phyloP scores from a whole-genome alignment of 1,140 invertebrate genomes.

The Caerostris extrusa region DNA sequence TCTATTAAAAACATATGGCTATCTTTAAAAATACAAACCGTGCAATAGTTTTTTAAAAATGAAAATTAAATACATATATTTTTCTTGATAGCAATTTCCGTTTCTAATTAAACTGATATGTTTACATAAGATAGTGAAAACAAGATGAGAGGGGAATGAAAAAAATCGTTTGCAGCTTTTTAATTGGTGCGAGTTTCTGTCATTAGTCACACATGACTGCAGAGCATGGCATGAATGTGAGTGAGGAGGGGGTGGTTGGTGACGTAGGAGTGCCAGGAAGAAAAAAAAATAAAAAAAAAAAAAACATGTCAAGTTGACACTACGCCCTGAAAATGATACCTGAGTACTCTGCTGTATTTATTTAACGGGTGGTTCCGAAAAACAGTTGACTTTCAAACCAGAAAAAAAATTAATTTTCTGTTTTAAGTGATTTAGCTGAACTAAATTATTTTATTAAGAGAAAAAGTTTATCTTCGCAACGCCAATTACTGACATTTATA shows the following conservation, averaged over 20 bases:
- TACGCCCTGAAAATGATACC: slow-evolving; percentile 26
- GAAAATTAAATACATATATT: no score
- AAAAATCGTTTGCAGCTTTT: neutral
- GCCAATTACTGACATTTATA: no score
- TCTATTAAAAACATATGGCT: no score
- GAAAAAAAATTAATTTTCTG: neutral
- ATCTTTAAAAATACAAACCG: no score
- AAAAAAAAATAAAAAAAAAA: neutral
- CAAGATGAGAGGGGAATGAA: no score
- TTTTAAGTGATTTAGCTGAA: neutral
- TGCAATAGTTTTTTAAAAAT: no score
- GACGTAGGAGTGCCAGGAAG: neutral
- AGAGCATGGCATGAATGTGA: no score
- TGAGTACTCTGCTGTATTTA: neutral
- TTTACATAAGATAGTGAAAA: neutral
- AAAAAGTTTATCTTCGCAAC: no score
- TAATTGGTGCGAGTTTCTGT: neutral
- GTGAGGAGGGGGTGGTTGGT: neutral
- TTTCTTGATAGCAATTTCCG: neutral
- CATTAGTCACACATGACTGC: neutral
- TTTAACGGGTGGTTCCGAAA: neutral
- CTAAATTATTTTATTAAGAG: no score
- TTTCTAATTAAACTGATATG: neutral
- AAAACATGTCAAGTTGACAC: neutral
- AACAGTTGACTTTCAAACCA: no score